These are phyloP conservation scores for Drosophila oshimai DNA, from an alignment of 1,140 invertebrate genomes.

Conservation along the genomic window DNA sequence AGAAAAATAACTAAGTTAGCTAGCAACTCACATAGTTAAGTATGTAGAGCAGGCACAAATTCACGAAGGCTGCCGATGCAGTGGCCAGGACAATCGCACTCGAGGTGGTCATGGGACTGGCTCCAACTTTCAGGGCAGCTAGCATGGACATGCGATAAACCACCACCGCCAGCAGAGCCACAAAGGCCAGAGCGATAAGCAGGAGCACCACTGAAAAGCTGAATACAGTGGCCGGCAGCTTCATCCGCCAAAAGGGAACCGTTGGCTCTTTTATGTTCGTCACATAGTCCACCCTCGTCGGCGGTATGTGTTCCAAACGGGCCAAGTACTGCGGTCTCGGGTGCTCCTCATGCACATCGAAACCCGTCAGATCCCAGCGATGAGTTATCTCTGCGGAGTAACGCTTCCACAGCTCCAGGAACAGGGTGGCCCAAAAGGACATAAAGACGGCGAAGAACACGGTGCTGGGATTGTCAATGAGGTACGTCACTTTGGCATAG, in stretches of 20 bases:
- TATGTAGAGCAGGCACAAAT: constrained; percentile 92
- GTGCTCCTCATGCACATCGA: constrained; percentile 93
- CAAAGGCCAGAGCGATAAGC: constrained; percentile 91
- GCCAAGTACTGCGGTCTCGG: constrained; percentile 92
- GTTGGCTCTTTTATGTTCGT: constrained; percentile 91
- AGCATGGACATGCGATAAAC: constrained; percentile 95
- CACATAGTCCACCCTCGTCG: constrained; percentile 85
- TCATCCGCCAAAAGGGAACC: constrained; percentile 94
- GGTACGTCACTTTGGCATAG: constrained; percentile 93
- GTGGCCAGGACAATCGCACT: constrained; percentile 92
- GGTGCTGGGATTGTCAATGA: constrained; percentile 97
- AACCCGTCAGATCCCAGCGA: constrained; percentile 94
- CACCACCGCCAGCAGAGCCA: constrained; percentile 94
- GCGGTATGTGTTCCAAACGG: constrained; percentile 88
- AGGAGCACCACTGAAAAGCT: constrained; percentile 93
- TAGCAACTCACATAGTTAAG: constrained; percentile 90
- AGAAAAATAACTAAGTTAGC: not conserved
- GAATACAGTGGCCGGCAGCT: constrained; percentile 91
- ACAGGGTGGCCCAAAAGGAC: constrained; percentile 96
- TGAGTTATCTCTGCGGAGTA: constrained; percentile 95
- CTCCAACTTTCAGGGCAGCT: constrained; percentile 87
- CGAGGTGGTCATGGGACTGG: constrained; percentile 86
- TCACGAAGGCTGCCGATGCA: constrained; percentile 92
- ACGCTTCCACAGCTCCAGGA: constrained; percentile 97
- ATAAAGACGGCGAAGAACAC: constrained; percentile 98